These are phyloP conservation scores for Drosophila subobscura DNA, from an alignment of 1,140 invertebrate genomes.

Conservation along the genomic window DNA sequence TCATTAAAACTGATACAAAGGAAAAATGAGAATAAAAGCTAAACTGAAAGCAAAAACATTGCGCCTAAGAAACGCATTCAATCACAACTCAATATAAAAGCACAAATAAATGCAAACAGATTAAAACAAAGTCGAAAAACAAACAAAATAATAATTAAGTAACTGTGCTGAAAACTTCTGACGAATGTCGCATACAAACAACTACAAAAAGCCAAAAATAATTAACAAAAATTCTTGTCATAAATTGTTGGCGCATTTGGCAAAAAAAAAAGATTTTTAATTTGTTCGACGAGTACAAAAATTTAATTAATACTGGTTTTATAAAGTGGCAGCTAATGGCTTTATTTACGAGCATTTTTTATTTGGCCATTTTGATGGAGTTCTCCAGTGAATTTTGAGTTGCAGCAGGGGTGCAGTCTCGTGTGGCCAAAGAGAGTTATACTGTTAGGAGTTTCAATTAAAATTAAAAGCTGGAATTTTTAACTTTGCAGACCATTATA, in stretches of 20 bases:
- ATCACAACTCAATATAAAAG: slow-evolving; percentile 33
- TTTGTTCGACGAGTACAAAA: slow-evolving; percentile 9
- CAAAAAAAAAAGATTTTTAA: slow-evolving; percentile 1
- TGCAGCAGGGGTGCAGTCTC: no score
- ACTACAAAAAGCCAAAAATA: slow-evolving; percentile 13
- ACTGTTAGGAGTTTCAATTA: no score
- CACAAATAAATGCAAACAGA: slow-evolving; percentile 10
- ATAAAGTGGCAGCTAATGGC: slow-evolving; percentile 26
- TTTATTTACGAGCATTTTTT: slow-evolving; percentile 8
- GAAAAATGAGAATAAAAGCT: slow-evolving; percentile 18
- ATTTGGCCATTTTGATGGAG: not conserved
- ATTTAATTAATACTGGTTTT: slow-evolving; percentile 28
- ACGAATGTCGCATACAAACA: slow-evolving; percentile 19
- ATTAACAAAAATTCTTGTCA: slow-evolving; percentile 33
- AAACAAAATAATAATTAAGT: slow-evolving; percentile 32
- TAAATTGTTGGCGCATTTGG: slow-evolving; percentile 14
- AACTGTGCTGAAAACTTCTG: slow-evolving; percentile 27
- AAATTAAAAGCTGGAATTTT: no score
- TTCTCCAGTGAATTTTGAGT: no score
- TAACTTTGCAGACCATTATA: no score
- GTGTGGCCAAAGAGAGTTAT: no score
- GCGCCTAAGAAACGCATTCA: slow-evolving; percentile 23
- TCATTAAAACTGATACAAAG: slow-evolving; percentile 19
- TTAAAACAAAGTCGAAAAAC: slow-evolving; percentile 8
- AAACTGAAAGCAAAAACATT: slow-evolving; percentile 14